Percentiles rank a stretch among this genome's conserved stretches.
Evolutionary conservation across 2,797 vertebrate genomes (phyloP).

Genomic region (Amblyraja radiata): DNA sequence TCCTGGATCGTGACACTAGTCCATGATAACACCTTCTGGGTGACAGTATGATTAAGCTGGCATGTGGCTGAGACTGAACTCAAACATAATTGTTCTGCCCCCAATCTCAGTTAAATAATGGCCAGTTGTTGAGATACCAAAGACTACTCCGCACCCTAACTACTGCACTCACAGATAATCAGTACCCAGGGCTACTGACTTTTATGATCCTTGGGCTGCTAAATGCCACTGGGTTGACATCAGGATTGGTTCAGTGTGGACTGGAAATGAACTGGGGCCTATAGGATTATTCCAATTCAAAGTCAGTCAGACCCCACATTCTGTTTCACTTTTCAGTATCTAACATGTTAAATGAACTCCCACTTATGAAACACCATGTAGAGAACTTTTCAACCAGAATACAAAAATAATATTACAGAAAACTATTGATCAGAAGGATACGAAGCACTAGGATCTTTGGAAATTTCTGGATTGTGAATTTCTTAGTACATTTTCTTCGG

Average conservation of each 20-base stretch:
- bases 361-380: background rate
- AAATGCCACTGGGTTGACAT: background rate
- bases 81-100: background rate
- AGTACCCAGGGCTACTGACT: background rate
- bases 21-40: background rate
- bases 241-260: background rate
- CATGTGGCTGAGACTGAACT: background rate
- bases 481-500: slow-evolving; percentile 85
- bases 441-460: slow-evolving; percentile 91
- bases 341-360: background rate
- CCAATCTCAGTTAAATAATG: background rate
- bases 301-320: too few species aligned
- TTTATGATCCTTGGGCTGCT: background rate
- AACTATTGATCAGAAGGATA: slow-evolving; percentile 66
- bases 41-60: background rate
- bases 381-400: too few species aligned
- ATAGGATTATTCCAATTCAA: background rate
- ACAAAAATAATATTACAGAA: background rate
- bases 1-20: background rate
- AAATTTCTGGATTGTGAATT: slow-evolving; percentile 92
- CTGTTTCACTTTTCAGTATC: background rate
- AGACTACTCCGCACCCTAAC: background rate
- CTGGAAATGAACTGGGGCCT: background rate
- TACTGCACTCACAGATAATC: background rate
- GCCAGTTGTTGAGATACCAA: background rate